Base-by-base conservation (phyloP, 2,113 vertebrate species). In the Fukomys damarensis region DNA sequence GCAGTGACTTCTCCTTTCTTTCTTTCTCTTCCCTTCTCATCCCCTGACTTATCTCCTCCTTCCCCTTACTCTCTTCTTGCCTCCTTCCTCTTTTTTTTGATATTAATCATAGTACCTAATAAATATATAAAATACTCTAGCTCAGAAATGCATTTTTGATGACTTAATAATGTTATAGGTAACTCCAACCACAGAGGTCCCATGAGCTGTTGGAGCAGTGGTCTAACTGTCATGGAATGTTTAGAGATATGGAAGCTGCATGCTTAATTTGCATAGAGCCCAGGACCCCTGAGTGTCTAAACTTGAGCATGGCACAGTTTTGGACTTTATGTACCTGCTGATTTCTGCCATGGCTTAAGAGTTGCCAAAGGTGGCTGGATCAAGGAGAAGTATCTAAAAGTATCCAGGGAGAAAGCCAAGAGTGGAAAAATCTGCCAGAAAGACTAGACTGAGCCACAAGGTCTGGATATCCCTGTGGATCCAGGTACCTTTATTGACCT, bases 211-310 rank as follows among this genome's bases (percentile, higher is more conserved):
- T 58, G 20, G 84, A 90, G 32, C 4, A 3, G n/a, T 56, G 52
- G 63, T 30, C 61, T 82, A 74, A 89, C 59, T 82, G 82, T 66
- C 86, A 35, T 16, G 38, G 81, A 95, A 85, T 84, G 74, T 84
- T 88, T 17, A 14, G 28, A 30, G 38, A 26, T 26, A 0, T 43
- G 56, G 52, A 58, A 38, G 38, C 24, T 7, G 16, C 7, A 0
- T 20, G 66, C 20, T 38, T 26, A 52, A 20, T 91, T 91, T 54
- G 5, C 66, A 3, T 3, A 52, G 28, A 6, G 38, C 65, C 32
- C 28, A 77, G 82, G 28, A 79, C 10, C 68, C n/a, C 35, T 26
- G 14, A 59, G n/a, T 30, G 20, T 46, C 28, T 68, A 63, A 93
- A 52, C 22, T 22, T 22, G 72, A 89, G 20, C 59, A 28, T 54